Conservation (phyloP, 2,888 invertebrate genomes). For the Shargacucullia verbasci region DNA sequence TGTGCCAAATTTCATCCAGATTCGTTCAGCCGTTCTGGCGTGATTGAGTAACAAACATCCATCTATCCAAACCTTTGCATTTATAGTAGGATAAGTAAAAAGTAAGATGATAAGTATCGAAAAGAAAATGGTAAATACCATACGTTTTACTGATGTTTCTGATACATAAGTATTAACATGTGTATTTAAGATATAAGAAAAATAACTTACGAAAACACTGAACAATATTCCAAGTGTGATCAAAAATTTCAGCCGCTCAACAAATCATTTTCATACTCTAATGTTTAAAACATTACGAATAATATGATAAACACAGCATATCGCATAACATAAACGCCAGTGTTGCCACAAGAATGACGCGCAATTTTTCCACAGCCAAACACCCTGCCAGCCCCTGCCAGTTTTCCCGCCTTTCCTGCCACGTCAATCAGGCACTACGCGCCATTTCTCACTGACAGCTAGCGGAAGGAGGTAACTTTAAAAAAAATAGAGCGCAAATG, state of each 20-base stretch:
- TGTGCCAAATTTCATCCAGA: too few species aligned
- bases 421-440: constrained; percentile 79
- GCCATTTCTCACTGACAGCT: constrained; percentile 81
- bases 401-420: constrained; percentile 63
- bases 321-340: constrained; percentile 29
- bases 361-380: constrained; percentile 69
- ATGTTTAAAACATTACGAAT: constrained; percentile 48
- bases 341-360: constrained; percentile 68
- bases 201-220: too few species aligned
- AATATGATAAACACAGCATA: constrained; percentile 32
- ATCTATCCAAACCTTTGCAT: too few species aligned
- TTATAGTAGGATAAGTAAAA: too few species aligned
- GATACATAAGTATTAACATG: too few species aligned
- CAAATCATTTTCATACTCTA: constrained; percentile 34
- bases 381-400: constrained; percentile 43
- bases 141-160: too few species aligned
- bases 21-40: too few species aligned
- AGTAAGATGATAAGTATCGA: too few species aligned
- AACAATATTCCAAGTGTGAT: too few species aligned
- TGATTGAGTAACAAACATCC: too few species aligned
- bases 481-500: constrained; percentile 58
- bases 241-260: constrained; percentile 11
- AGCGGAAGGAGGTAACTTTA: constrained; percentile 66
- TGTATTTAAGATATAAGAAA: too few species aligned
- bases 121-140: too few species aligned